Percentiles rank a stretch among this genome's conserved stretches.
These are phyloP conservation scores for Drosophila incognita DNA, from an alignment of 2,888 invertebrate genomes.

Conservation along the genomic window DNA sequence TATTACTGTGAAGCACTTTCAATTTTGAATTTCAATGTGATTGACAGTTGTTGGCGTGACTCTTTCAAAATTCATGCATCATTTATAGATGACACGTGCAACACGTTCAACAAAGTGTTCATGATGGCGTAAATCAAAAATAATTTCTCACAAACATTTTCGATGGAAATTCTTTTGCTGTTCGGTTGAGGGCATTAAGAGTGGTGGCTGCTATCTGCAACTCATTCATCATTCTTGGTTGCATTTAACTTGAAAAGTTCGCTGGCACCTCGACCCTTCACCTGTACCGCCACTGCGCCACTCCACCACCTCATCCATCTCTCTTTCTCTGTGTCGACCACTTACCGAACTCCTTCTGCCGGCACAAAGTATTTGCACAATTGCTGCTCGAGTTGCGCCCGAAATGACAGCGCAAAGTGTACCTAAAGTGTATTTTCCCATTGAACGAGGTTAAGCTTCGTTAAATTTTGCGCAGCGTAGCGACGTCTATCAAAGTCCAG, in stretches of 20 bases:
- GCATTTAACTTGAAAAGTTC: slow-evolving; percentile 69
- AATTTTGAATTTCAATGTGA: slow-evolving; percentile 49
- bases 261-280: not conserved
- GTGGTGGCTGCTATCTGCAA: slow-evolving; percentile 26
- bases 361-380: slow-evolving; percentile 79
- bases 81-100: slow-evolving; percentile 34
- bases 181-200: not conserved
- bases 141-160: slow-evolving; percentile 43
- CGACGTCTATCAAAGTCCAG: slow-evolving; percentile 4
- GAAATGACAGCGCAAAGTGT: slow-evolving; percentile 81
- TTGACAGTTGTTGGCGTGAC: slow-evolving; percentile 25
- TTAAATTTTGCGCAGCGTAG: slow-evolving; percentile 72
- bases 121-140: slow-evolving; percentile 56
- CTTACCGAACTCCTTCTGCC: slow-evolving; percentile 40
- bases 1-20: slow-evolving; percentile 62
- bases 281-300: not conserved
- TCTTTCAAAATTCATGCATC: slow-evolving; percentile 43
- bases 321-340: slow-evolving; percentile 16
- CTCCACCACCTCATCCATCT: not conserved
- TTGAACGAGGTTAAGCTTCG: slow-evolving; percentile 82
- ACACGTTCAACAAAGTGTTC: slow-evolving; percentile 12
- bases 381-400: slow-evolving; percentile 74
- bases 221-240: slow-evolving; percentile 79
- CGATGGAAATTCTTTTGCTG: slow-evolving; percentile 24
- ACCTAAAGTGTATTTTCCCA: slow-evolving; percentile 77